A percentile compares a stretch with the other conserved stretches of the same genome.
Evolutionary conservation across 2,113 vertebrate species (phyloP).

Genomic region (Chionis minor): DNA sequence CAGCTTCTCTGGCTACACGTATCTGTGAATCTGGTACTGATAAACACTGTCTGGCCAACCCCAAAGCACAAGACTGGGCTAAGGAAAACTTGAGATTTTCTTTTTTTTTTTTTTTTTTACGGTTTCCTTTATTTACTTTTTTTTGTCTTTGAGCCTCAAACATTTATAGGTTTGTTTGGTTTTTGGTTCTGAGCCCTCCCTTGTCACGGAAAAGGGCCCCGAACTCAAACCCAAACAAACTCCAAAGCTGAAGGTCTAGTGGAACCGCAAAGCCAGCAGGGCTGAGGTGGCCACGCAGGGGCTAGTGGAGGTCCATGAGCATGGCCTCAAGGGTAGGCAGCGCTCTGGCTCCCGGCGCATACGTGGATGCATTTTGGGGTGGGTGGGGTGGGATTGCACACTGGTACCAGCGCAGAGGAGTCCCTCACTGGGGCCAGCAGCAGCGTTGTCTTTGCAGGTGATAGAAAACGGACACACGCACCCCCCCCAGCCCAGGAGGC

Average conservation of each 20-base stretch:
- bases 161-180: not conserved
- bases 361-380: not conserved
- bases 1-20: not conserved
- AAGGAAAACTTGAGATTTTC: not conserved
- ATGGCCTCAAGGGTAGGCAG: too few species aligned
- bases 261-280: not conserved
- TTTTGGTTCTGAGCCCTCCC: not conserved
- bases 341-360: fast-evolving
- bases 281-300: fast-evolving
- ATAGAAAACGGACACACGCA: not conserved
- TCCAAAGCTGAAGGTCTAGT: fast-evolving
- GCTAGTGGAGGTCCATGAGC: not conserved
- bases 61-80: not conserved
- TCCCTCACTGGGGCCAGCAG: not conserved
- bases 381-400: fast-evolving
- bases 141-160: not conserved
- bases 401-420: not conserved
- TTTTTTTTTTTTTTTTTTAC: not conserved
- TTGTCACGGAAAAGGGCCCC: not conserved
- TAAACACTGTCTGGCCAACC: fast-evolving
- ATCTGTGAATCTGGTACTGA: not conserved
- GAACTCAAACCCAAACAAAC: not conserved
- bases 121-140: slow-evolving; percentile 6
- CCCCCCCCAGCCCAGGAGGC: not conserved
- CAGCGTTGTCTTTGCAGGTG: not conserved